phyloP scores from a whole-genome alignment of 2,797 vertebrate species.

The Poecilia velifera region DNA sequence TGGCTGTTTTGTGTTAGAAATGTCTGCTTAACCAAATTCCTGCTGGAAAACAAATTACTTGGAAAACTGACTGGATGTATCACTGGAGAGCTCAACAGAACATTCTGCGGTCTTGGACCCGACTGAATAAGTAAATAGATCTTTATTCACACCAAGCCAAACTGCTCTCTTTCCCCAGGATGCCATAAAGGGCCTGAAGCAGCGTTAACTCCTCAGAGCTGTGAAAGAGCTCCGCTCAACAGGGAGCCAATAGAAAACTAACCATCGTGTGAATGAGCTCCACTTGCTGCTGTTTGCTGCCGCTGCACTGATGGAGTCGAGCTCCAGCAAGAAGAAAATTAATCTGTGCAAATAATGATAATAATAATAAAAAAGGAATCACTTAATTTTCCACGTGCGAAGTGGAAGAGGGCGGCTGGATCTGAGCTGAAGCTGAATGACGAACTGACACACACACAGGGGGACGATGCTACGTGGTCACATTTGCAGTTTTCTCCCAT shows the following conservation, averaged over 20 bases:
- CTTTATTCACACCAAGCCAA: conserved; percentile 46
- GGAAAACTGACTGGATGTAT: conserved; percentile 23
- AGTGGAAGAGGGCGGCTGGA: conserved; percentile 12
- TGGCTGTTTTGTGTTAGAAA: neutral
- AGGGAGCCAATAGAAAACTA: conserved; percentile 59
- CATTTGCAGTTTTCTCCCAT: conserved; percentile 44
- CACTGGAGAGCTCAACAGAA: neutral
- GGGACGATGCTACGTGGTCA: conserved; percentile 33
- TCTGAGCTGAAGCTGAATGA: conserved; percentile 31
- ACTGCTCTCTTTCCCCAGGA: conserved; percentile 46
- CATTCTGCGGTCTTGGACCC: neutral
- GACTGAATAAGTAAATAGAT: conserved; percentile 38
- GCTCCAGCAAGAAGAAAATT: conserved; percentile 33
- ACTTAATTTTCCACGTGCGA: conserved; percentile 29
- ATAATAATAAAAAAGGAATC: neutral
- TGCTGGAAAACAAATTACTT: conserved; percentile 8
- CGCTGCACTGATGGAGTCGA: conserved; percentile 40
- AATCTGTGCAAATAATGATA: conserved; percentile 21
- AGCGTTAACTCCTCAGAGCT: conserved; percentile 59
- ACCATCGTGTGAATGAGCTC: conserved; percentile 59
- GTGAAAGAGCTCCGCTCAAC: conserved; percentile 60
- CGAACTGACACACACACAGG: conserved; percentile 29
- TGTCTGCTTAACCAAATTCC: neutral
- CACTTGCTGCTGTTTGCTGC: conserved; percentile 41
- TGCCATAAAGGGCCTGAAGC: conserved; percentile 64